Percentiles rank a stretch among this genome's conserved stretches.
phyloP scores from a whole-genome alignment of 2,888 invertebrate genomes.

The Pollenia angustigena region DNA sequence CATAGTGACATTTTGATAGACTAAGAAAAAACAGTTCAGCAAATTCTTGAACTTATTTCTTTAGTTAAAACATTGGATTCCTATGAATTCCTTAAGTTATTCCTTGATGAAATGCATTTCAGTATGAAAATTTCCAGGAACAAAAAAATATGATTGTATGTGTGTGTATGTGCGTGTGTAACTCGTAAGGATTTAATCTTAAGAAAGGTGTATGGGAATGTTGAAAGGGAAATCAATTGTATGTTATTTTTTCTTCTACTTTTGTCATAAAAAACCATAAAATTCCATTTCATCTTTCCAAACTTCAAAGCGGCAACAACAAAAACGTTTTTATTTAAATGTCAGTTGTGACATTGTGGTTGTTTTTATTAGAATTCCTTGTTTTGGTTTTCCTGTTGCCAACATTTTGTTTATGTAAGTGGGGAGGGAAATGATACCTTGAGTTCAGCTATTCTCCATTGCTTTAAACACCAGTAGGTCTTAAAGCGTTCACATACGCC shows the following conservation, averaged over 20 bases:
- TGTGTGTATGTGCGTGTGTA: neutral
- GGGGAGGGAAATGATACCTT: neutral
- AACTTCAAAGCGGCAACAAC: neutral
- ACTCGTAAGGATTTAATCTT: too few relatives aligned
- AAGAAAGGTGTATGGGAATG: too few relatives aligned
- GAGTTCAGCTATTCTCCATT: neutral
- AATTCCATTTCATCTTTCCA: conserved; percentile 25
- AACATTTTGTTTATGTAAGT: neutral
- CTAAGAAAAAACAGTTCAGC: too few relatives aligned
- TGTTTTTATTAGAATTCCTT: neutral
- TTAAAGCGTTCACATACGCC: too few relatives aligned
- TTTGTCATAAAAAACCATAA: conserved; percentile 14
- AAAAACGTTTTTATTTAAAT: neutral
- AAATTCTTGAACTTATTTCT: too few relatives aligned
- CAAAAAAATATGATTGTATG: too few relatives aligned
- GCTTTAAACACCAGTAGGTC: too few relatives aligned
- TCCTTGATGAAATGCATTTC: too few relatives aligned
- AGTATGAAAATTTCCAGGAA: too few relatives aligned
- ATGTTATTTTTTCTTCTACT: neutral
- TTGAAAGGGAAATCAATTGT: neutral
- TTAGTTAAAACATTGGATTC: too few relatives aligned
- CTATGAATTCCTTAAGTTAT: too few relatives aligned
- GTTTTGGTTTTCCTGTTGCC: neutral
- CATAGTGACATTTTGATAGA: too few relatives aligned
- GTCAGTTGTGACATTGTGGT: conserved; percentile 1